Base-by-base conservation (phyloP, 1,140 invertebrate genomes). In the Ceratoteleas bidentatus region DNA sequence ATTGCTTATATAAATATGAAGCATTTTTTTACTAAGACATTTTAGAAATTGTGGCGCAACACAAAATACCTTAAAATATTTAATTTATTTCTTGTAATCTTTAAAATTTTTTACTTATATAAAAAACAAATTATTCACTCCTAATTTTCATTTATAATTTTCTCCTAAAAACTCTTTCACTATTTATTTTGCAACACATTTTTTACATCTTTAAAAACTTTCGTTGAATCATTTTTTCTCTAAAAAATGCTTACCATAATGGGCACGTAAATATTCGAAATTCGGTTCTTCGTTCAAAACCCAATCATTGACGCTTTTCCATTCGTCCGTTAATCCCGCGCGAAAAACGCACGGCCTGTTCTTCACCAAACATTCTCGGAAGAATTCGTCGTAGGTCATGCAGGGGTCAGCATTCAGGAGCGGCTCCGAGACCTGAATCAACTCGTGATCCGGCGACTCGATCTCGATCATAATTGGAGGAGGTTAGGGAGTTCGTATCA, bases 291-390 rank as follows among this genome's bases (percentile, higher is more conserved):
- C 87, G 57, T 93, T 85, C 40, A 83, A 81, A n/a, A 92, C 88
- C 95, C 95, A 95, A 14, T 92, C 87, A 45, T 90, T 88, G 9
- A 87, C 90, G 77, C 94, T 93, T 70, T 93, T 86, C 95, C 95
- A 96, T 15, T 92, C 81, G 15, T 88, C 87, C 8, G 93, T 92
- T n/a, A 95, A 89, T 85, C 93, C 92, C 75, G 84, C 73, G 24
- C 92, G 92, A 60, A 96, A 93, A 16, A 96, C 86, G 64, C 95
- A 95, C 0, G 95, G 95, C 73, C 90, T 86, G 88, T 96, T 96
- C 70, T 84, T 84, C 50, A 93, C 68, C 87, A 96, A 92, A 88
- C 91, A 85, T 90, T 92, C 85, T 86, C 87, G 85, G 92, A 95
- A 93, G 94, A 96, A 88, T 92, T 88, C 86, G 40, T 91, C 75